These are phyloP conservation scores for Morelia viridis DNA, from an alignment of 2,797 vertebrate species.

Conservation along the genomic window DNA sequence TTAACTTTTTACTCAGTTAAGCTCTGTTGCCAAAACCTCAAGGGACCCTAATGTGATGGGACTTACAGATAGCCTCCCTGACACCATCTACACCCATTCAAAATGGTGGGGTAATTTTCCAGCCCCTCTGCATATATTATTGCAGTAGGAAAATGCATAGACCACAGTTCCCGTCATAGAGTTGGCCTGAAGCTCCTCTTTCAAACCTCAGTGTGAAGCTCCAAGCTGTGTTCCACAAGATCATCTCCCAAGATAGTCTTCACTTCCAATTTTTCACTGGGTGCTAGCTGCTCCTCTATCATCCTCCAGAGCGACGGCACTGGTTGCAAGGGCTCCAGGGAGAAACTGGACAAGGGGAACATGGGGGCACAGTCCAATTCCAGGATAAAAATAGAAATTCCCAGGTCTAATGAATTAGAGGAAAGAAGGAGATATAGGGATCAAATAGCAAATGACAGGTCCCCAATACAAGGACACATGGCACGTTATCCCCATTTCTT, in stretches of 20 bases:
- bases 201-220: constrained; percentile 81
- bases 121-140: not conserved
- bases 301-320: constrained; percentile 79
- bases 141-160: not conserved
- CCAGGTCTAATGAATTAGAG: not conserved
- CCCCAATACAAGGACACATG: not conserved
- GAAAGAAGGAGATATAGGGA: not conserved
- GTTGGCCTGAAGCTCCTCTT: not conserved
- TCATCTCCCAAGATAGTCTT: constrained; percentile 75
- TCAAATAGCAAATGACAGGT: not conserved
- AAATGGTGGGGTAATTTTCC: not conserved
- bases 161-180: not conserved
- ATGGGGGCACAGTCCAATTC: not conserved
- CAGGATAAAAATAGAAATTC: not conserved
- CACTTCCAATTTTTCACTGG: constrained; percentile 77
- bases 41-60: not conserved
- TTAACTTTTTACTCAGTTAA: not conserved
- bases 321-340: constrained; percentile 60
- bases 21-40: not conserved
- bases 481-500: not conserved
- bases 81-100: not conserved
- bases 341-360: not conserved
- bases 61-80: not conserved
- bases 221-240: constrained; percentile 80
- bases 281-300: constrained; percentile 75